phyloP scores from a whole-genome alignment of 2,113 vertebrate species.

The Heloderma charlesbogerti region DNA sequence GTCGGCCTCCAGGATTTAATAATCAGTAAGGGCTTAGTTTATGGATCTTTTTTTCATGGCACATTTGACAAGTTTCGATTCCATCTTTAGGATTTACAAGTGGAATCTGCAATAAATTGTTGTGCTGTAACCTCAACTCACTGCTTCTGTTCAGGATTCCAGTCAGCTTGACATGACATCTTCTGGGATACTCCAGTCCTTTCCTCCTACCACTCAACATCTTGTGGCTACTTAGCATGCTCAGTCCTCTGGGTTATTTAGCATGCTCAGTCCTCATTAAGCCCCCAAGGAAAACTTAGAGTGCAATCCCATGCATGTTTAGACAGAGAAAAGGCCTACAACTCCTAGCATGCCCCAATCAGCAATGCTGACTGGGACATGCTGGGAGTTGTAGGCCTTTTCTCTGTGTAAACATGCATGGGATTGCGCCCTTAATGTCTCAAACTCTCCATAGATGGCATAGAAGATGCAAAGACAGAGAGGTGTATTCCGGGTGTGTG shows the following conservation, averaged over 20 bases:
- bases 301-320: too few species aligned
- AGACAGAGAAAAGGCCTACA: too few species aligned
- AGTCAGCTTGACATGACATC: neutral
- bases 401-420: too few species aligned
- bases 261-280: neutral
- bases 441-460: too few species aligned
- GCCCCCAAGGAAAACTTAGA: too few species aligned
- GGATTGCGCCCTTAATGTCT: too few species aligned
- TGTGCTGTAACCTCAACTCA: neutral
- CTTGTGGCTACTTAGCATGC: neutral
- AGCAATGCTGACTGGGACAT: too few species aligned
- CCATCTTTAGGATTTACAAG: neutral
- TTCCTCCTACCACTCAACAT: neutral
- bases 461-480: too few species aligned
- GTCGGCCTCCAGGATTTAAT: neutral
- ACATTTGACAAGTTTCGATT: neutral
- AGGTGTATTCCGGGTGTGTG: too few species aligned
- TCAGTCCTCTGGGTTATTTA: neutral
- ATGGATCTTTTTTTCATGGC: neutral
- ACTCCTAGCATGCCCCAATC: too few species aligned
- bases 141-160: neutral
- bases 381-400: too few species aligned
- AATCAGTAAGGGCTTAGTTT: too few species aligned
- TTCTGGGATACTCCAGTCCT: neutral
- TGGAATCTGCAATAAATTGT: neutral